A percentile compares a stretch with the other conserved stretches of the same genome.
Conservation (phyloP, 1,140 invertebrate species). For the Reticulitermes speratus region DNA sequence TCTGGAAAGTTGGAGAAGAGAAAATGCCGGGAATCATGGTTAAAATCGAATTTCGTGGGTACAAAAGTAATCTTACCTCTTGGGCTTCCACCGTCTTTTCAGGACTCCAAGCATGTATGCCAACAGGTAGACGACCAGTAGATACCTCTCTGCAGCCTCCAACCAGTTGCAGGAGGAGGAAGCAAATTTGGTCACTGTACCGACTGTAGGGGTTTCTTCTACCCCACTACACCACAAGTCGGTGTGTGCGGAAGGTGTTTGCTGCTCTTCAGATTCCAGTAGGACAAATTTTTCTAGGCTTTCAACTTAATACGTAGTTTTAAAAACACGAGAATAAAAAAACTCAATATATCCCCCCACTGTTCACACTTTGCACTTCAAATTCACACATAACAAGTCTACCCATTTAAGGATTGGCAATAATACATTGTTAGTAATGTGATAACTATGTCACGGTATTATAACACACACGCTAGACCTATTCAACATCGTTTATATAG, state of each 20-base stretch:
- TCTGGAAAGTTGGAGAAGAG: too few species aligned
- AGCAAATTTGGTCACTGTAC: background rate
- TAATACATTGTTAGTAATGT: background rate
- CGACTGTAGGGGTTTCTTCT: slow-evolving; percentile 7
- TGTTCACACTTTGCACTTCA: background rate
- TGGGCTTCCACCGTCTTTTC: slow-evolving; percentile 42
- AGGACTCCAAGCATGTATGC: slow-evolving; percentile 40
- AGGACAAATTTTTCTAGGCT: background rate
- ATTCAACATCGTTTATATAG: background rate
- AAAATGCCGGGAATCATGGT: too few species aligned
- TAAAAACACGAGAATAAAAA: background rate
- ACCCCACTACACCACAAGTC: slow-evolving; percentile 20
- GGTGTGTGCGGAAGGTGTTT: background rate
- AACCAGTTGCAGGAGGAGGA: slow-evolving; percentile 25
- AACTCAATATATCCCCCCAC: background rate
- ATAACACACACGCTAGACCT: background rate
- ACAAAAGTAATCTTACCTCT: slow-evolving; percentile 35
- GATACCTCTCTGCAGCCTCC: slow-evolving; percentile 25
- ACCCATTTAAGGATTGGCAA: background rate
- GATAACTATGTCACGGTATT: background rate
- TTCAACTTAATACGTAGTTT: background rate
- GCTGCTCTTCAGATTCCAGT: slow-evolving; percentile 26
- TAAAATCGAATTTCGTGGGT: too few species aligned
- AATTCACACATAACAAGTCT: background rate
- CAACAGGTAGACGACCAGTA: slow-evolving; percentile 35